Base-by-base conservation (phyloP, 2,888 invertebrate species). In the Prosapia bicincta region DNA sequence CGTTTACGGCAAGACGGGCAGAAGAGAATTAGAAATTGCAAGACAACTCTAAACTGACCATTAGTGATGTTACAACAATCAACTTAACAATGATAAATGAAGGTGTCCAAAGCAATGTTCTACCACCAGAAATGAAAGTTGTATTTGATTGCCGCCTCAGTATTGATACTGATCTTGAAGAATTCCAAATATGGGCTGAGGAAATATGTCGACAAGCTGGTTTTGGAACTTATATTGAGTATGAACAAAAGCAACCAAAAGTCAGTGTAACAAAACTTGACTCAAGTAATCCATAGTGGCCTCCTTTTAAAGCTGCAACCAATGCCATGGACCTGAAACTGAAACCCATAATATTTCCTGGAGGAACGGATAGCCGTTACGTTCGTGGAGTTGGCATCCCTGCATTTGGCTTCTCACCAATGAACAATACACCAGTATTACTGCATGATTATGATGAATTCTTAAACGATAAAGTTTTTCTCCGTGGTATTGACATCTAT, bases 381-480 rank as follows among this genome's bases (percentile, higher is more conserved):
- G 85, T 98, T 20, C 89, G 98, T 82, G 85, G 87, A 82, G 89
- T 89, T 54, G 95, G 94, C 10, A 88, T 94, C 73, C 93, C 94
- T 1, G 95, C 95, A 0, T 86, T 98, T 78, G 95, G 98, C 20
- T 97, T 98, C 85, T 95, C 96, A 0, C 97, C 97, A 0, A 93
- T 97, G 88, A 93, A 93, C 81, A 89, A 91, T 82, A 97, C 96
- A 0, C 92, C 91, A 0, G 90, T 96, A 0, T 87, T 94, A 0
- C 88, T 98, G 0, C 99, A 99, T 83, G 96, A 97, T 84, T 93
- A 98, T 83, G 90, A 99, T 83, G 98, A 99, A 84, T 94, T 88
- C 82, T 86, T 99, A 13, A 90, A 90, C 77, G 92, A 92, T 72
- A 88, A 90, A 13, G 89, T 90, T 2, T 98, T 95, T 85, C 85